Conservation (phyloP, 2,888 invertebrate species). For the Dinocampus coccinellae region DNA sequence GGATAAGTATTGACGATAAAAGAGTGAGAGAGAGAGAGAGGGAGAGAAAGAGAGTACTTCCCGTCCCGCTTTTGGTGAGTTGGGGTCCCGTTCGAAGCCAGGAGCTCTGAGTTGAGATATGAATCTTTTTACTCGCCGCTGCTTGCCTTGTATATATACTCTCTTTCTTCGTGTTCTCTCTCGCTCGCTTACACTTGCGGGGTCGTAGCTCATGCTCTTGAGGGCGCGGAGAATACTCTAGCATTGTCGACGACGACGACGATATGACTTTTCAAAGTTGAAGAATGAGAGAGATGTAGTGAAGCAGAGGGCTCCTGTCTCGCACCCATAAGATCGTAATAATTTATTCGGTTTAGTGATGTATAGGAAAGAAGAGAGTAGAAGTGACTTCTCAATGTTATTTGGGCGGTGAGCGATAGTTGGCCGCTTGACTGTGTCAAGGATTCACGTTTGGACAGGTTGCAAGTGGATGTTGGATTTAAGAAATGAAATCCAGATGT, state of each 20-base stretch:
- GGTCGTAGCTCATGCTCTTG: constrained; percentile 19
- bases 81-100: constrained; percentile 63
- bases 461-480: constrained; percentile 4
- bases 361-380: not conserved
- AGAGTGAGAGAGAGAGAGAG: not conserved
- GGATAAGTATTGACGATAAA: constrained; percentile 29
- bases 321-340: constrained; percentile 50
- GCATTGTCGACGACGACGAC: constrained; percentile 26
- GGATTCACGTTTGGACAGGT: not conserved
- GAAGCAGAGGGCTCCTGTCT: constrained; percentile 47
- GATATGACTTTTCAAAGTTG: constrained; percentile 30
- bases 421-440: not conserved
- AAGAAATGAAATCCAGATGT: not conserved
- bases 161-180: constrained; percentile 22
- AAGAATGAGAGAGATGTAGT: constrained; percentile 12
- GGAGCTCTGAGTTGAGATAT: constrained; percentile 35
- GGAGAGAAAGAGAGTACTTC: constrained; percentile 43
- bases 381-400: constrained; percentile 7
- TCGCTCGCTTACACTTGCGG: constrained; percentile 16
- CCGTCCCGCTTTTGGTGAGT: constrained; percentile 62
- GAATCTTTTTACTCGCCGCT: constrained; percentile 39
- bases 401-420: not conserved
- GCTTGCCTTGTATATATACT: constrained; percentile 21
- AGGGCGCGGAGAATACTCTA: constrained; percentile 20
- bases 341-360: constrained; percentile 62